Evolutionary conservation across 53 echinoderm and acorn worm species (phyloP).

Genomic region (Stichopus horrens): DNA sequence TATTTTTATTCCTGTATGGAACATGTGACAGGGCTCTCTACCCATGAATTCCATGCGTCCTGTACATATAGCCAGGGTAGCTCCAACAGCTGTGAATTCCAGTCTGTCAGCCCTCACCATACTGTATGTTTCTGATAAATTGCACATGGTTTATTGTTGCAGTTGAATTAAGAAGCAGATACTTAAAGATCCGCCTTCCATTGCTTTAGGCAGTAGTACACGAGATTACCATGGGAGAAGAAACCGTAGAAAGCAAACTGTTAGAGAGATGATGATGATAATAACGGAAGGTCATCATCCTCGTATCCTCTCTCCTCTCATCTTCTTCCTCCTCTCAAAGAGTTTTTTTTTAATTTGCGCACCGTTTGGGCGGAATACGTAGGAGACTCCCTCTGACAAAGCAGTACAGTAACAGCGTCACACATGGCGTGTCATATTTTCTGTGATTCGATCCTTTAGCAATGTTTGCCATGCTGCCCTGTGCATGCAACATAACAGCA

Average conservation of each 20-base stretch:
- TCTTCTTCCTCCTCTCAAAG: neutral
- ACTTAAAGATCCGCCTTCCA: neutral
- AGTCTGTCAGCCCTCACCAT: neutral
- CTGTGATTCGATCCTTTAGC: neutral
- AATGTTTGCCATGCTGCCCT: neutral
- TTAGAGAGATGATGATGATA: neutral
- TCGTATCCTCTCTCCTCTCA: neutral
- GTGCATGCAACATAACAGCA: neutral
- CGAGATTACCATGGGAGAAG: neutral
- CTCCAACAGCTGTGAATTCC: neutral
- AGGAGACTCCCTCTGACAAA: neutral
- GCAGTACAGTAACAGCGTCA: neutral
- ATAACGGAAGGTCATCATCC: neutral
- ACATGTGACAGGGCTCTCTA: too few relatives aligned
- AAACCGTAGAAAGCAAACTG: neutral
- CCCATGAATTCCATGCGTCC: too few relatives aligned
- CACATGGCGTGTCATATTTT: neutral
- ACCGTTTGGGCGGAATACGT: neutral
- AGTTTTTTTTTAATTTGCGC: neutral
- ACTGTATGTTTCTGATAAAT: neutral
- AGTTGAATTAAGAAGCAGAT: neutral
- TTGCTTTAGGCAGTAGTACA: neutral
- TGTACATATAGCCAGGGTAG: neutral
- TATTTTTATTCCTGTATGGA: too few relatives aligned
- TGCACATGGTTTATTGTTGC: neutral